Percentiles rank a stretch among this genome's conserved stretches.
Evolutionary conservation across 2,888 invertebrate species (phyloP).

Genomic region (Heliconius hortense): DNA sequence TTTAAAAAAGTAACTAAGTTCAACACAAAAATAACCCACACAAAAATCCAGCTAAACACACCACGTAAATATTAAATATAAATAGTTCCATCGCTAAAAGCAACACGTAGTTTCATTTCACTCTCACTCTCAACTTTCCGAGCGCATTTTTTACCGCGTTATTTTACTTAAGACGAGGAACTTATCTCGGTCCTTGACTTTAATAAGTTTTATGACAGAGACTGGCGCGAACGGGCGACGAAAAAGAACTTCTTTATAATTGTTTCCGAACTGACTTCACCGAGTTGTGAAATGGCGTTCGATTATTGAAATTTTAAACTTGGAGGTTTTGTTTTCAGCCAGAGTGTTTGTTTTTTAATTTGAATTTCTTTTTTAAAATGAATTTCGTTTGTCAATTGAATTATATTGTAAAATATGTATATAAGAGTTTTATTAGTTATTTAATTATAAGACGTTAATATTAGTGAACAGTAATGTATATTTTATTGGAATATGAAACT

Average conservation of each 20-base stretch:
- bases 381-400: neutral
- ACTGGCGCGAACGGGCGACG: slow-evolving; percentile 76
- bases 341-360: slow-evolving; percentile 51
- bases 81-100: slow-evolving; percentile 61
- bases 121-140: slow-evolving; percentile 73
- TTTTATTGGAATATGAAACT: neutral
- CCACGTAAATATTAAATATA: slow-evolving; percentile 47
- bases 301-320: slow-evolving; percentile 70
- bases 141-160: slow-evolving; percentile 76
- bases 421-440: neutral
- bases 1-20: too few species aligned
- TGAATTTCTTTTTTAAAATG: slow-evolving; percentile 2
- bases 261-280: slow-evolving; percentile 72
- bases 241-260: slow-evolving; percentile 80
- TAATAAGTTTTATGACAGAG: slow-evolving; percentile 82
- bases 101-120: slow-evolving; percentile 76
- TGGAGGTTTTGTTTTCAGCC: slow-evolving; percentile 59
- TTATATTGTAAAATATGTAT: too few species aligned
- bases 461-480: neutral
- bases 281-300: slow-evolving; percentile 64
- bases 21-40: slow-evolving; percentile 1
- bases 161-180: slow-evolving; percentile 81
- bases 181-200: slow-evolving; percentile 82
- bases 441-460: neutral
- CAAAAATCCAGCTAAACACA: slow-evolving; percentile 31